Evolutionary conservation across 1,140 invertebrate species (phyloP).

Genomic region (Myzus persicae): DNA sequence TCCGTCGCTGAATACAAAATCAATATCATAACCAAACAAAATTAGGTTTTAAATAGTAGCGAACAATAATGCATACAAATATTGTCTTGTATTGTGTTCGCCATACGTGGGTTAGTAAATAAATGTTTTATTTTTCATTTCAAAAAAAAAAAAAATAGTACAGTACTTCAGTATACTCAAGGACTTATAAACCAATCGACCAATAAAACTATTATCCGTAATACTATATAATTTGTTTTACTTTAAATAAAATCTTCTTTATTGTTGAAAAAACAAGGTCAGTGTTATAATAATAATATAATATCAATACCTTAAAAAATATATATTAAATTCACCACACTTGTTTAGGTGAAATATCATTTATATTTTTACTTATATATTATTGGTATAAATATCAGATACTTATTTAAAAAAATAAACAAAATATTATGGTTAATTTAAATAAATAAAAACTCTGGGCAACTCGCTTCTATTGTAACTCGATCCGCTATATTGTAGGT

Average conservation of each 20-base stretch:
- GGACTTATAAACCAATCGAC: conserved; percentile 13
- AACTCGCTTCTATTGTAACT: not conserved
- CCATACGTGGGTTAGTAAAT: too few species aligned
- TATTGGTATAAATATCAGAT: not conserved
- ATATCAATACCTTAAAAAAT: not conserved
- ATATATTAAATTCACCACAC: not conserved
- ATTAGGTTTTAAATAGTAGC: not conserved
- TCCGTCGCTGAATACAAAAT: not conserved
- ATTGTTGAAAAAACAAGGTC: not conserved
- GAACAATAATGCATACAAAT: not conserved
- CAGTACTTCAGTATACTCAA: not conserved
- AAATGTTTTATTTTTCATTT: not conserved
- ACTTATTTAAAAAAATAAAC: not conserved
- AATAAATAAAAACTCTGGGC: not conserved
- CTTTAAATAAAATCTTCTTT: not conserved
- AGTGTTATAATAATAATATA: not conserved
- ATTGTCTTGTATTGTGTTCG: not conserved
- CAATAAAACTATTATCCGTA: not conserved
- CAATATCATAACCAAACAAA: not conserved
- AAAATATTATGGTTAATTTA: not conserved
- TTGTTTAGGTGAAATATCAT: not conserved
- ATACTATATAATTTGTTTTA: not conserved
- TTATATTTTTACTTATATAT: not conserved
- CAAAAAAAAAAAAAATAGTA: not conserved
- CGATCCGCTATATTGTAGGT: not conserved